Percentiles rank a stretch among this genome's conserved stretches.
These are phyloP conservation scores for Rhinoderma darwinii DNA, from an alignment of 2,113 vertebrate genomes.

Conservation along the genomic window DNA sequence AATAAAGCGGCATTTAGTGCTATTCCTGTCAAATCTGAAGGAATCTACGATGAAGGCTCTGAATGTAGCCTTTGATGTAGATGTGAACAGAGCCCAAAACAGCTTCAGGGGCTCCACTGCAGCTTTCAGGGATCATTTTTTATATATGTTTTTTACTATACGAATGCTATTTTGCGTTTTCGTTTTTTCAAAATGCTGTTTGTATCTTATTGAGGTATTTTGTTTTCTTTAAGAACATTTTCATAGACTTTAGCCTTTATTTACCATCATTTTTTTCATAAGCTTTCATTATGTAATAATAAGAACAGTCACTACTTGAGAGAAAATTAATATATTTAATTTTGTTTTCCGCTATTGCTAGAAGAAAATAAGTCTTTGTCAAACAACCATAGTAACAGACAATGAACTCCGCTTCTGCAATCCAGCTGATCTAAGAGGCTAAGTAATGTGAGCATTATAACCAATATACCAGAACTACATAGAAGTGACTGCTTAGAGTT, in stretches of 20 bases:
- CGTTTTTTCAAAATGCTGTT: neutral
- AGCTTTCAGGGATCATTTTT: neutral
- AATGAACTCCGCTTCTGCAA: conserved; percentile 67
- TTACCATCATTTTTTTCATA: neutral
- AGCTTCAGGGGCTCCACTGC: neutral
- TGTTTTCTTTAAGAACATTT: neutral
- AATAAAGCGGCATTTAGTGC: no score
- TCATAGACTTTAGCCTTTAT: neutral
- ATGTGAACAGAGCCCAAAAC: neutral
- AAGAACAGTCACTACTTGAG: conserved; percentile 16
- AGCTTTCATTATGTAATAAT: conserved; percentile 22
- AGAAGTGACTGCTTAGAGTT: conserved; percentile 70
- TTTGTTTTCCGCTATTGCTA: conserved; percentile 1
- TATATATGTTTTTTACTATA: neutral
- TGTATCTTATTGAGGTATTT: neutral
- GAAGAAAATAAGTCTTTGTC: conserved; percentile 57
- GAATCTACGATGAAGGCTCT: no score
- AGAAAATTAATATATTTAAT: conserved; percentile 27
- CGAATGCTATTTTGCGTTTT: neutral
- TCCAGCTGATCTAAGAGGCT: conserved; percentile 75
- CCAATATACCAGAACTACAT: conserved; percentile 70
- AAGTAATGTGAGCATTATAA: conserved; percentile 75
- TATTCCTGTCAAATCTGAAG: no score
- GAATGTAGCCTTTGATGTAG: no score
- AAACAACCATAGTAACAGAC: conserved; percentile 70